Conservation (phyloP, 2,888 invertebrate species). For the Pollenia amentaria region DNA sequence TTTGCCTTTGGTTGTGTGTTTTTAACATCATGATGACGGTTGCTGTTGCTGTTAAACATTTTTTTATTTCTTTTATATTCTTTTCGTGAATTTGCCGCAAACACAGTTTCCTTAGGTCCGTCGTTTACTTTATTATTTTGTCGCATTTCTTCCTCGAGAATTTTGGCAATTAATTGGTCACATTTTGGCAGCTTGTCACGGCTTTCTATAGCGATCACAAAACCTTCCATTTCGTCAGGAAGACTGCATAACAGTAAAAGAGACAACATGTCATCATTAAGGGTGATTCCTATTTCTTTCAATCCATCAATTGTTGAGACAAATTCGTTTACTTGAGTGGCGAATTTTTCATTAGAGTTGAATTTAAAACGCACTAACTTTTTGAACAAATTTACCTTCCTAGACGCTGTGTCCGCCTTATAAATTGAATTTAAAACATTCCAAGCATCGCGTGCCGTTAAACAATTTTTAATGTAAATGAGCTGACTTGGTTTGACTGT, state of each 20-base stretch:
- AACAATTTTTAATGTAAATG: slow-evolving; percentile 1
- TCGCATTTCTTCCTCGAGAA: slow-evolving; percentile 49
- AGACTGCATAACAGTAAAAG: background rate
- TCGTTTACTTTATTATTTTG: slow-evolving; percentile 19
- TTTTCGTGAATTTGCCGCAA: too few species aligned
- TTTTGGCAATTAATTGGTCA: slow-evolving; percentile 58
- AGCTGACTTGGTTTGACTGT: slow-evolving; percentile 39
- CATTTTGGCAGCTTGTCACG: background rate
- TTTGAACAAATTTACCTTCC: slow-evolving; percentile 66
- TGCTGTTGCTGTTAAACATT: too few species aligned
- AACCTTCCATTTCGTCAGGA: background rate
- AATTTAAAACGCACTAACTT: slow-evolving; percentile 55
- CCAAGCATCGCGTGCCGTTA: slow-evolving; percentile 6
- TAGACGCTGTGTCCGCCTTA: slow-evolving; percentile 27
- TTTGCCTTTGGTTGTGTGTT: too few species aligned
- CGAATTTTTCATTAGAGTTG: slow-evolving; percentile 15
- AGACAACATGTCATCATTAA: background rate
- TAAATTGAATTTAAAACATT: background rate
- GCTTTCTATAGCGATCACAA: background rate
- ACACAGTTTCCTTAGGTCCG: slow-evolving; percentile 16
- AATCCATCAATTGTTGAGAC: slow-evolving; percentile 58
- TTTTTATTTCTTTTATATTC: too few species aligned
- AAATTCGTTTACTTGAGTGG: slow-evolving; percentile 59
- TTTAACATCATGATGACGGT: too few species aligned
- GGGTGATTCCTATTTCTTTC: slow-evolving; percentile 34